Conservation (phyloP, 2,888 invertebrate genomes). For the Bombyx huttoni region DNA sequence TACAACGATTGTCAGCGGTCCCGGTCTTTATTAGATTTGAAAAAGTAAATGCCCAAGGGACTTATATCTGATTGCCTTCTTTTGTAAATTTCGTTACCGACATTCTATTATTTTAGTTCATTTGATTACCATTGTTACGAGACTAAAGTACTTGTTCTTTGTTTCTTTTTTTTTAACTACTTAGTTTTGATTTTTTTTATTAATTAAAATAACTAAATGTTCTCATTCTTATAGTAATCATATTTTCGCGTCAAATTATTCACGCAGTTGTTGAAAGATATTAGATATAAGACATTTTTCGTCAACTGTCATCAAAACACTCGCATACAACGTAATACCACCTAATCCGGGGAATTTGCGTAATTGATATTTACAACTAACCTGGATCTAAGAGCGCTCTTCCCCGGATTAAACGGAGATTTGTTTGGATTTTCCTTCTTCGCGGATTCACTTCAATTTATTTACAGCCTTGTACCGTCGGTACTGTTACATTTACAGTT, state of each 20-base stretch:
- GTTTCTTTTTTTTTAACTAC: no score
- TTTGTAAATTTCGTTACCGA: constrained; percentile 34
- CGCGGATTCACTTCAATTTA: constrained; percentile 57
- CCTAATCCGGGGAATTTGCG: constrained; percentile 58
- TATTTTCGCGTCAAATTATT: background rate
- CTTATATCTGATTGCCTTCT: constrained; percentile 46
- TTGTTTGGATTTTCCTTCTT: constrained; percentile 56
- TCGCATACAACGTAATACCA: constrained; percentile 27
- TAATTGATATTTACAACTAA: constrained; percentile 73
- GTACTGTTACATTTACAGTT: constrained; percentile 36
- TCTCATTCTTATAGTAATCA: no score
- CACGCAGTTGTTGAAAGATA: background rate
- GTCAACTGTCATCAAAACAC: constrained; percentile 1
- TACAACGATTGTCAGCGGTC: constrained; percentile 31
- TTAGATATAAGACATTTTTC: no score
- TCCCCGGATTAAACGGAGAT: constrained; percentile 56
- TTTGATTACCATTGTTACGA: background rate
- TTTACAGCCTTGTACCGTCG: constrained; percentile 32
- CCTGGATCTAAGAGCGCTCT: constrained; percentile 60
- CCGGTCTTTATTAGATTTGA: constrained; percentile 45
- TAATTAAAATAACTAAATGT: no score
- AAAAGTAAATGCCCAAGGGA: constrained; percentile 51
- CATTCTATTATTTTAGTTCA: constrained; percentile 12
- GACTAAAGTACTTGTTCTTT: background rate
- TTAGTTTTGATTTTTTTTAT: no score